These are phyloP conservation scores for Caenorhabditis panamensis DNA, from an alignment of 2,888 invertebrate species.

Conservation along the genomic window DNA sequence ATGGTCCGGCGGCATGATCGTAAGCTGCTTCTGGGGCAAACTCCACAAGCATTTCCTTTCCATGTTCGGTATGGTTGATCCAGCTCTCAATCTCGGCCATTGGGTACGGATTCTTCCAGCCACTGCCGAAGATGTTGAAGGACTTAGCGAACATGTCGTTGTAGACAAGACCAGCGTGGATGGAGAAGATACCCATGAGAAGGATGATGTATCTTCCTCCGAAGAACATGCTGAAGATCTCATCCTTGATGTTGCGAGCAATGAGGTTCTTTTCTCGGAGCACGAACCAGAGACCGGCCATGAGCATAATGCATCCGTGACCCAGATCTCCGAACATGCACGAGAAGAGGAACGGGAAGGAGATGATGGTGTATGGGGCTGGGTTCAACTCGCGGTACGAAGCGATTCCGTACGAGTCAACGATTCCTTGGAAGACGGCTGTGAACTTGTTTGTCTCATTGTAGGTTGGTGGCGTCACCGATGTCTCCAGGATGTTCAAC, in stretches of 20 bases:
- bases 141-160: constrained; percentile 82
- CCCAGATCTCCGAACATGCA: constrained; percentile 98
- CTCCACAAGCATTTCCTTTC: constrained; percentile 71
- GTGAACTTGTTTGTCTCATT: constrained; percentile 98
- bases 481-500: constrained; percentile 94
- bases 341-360: constrained; percentile 97
- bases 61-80: constrained; percentile 29
- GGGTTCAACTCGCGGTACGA: constrained; percentile 97
- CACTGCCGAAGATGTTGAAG: constrained; percentile 83
- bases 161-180: constrained; percentile 81
- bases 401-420: constrained; percentile 97
- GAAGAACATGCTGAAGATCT: constrained; percentile 82
- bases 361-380: constrained; percentile 96
- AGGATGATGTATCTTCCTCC: constrained; percentile 81
- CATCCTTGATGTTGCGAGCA: constrained; percentile 52
- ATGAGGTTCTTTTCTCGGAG: constrained; percentile 89
- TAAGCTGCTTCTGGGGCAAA: constrained; percentile 72
- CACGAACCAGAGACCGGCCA: constrained; percentile 89
- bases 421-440: constrained; percentile 90
- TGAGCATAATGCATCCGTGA: constrained; percentile 91
- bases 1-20: constrained; percentile 77
- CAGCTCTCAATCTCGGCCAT: constrained; percentile 24
- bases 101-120: constrained; percentile 81
- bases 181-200: constrained; percentile 81
- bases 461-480: constrained; percentile 93